Evolutionary conservation across 1,140 invertebrate genomes (phyloP).

Genomic region (Euschistus heros): DNA sequence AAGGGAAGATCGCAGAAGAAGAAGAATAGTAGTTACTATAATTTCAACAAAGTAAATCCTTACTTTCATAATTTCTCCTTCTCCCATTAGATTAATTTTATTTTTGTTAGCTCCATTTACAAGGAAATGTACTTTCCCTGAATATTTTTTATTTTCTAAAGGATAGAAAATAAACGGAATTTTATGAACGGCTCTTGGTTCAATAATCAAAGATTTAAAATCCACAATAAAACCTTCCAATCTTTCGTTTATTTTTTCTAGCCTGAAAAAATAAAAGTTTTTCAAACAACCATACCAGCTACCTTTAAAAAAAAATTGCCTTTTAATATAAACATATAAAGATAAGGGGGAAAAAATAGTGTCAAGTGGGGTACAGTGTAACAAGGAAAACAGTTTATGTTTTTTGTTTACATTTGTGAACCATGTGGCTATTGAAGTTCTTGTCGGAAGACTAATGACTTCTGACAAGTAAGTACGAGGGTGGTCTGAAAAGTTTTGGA

Average conservation of each 20-base stretch:
- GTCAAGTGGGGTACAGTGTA: too few relatives aligned
- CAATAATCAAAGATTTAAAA: background rate
- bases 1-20: too few relatives aligned
- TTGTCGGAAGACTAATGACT: too few relatives aligned
- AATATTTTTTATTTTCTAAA: background rate
- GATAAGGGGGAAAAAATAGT: too few relatives aligned
- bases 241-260: background rate
- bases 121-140: background rate
- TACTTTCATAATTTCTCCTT: conserved; percentile 1
- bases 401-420: too few relatives aligned
- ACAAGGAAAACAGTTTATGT: too few relatives aligned
- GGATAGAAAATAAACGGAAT: background rate
- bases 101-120: background rate
- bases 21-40: background rate
- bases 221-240: background rate
- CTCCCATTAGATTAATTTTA: background rate
- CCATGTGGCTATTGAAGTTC: too few relatives aligned
- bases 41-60: background rate
- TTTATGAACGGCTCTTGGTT: conserved; percentile 1
- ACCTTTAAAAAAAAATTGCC: background rate
- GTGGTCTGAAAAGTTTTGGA: too few relatives aligned
- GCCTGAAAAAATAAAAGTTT: background rate
- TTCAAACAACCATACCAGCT: background rate
- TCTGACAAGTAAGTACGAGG: too few relatives aligned
- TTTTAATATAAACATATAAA: background rate